These are phyloP conservation scores for Scartelaos histophorus DNA, from an alignment of 2,113 vertebrate genomes.

Conservation along the genomic window DNA sequence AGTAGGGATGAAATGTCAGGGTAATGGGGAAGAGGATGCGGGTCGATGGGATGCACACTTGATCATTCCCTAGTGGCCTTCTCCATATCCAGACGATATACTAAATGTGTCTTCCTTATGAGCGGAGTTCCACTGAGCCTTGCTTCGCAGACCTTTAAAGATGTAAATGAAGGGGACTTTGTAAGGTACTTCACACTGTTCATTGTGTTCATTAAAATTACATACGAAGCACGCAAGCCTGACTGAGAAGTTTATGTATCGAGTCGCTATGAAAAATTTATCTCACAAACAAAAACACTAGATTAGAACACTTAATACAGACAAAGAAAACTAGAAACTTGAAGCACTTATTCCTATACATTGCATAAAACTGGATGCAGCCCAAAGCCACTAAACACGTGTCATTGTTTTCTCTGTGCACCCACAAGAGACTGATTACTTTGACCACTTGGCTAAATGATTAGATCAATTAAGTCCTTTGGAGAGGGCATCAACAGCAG, in stretches of 20 bases:
- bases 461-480: constrained; percentile 77
- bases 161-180: constrained; percentile 54
- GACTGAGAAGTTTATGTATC: constrained; percentile 36
- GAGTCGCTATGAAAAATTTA: constrained; percentile 35
- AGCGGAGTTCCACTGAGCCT: constrained; percentile 51
- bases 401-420: constrained; percentile 64
- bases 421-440: constrained; percentile 70
- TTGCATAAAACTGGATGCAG: constrained; percentile 21
- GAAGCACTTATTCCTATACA: constrained; percentile 17
- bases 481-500: constrained; percentile 61
- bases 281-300: constrained; percentile 42
- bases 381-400: constrained; percentile 58
- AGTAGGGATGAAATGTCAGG: constrained; percentile 87
- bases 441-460: constrained; percentile 76
- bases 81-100: constrained; percentile 67
- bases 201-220: constrained; percentile 59
- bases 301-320: constrained; percentile 20
- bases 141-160: constrained; percentile 63
- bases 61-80: constrained; percentile 82
- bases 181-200: constrained; percentile 46
- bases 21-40: constrained; percentile 88
- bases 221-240: constrained; percentile 44
- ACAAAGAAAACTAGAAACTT: not conserved
- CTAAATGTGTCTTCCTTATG: constrained; percentile 66
- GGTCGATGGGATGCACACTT: constrained; percentile 82